Evolutionary conservation across 2,113 vertebrate genomes (phyloP), one percentile per base, ranked within the genome.

Genomic region (Pipa parva): DNA sequence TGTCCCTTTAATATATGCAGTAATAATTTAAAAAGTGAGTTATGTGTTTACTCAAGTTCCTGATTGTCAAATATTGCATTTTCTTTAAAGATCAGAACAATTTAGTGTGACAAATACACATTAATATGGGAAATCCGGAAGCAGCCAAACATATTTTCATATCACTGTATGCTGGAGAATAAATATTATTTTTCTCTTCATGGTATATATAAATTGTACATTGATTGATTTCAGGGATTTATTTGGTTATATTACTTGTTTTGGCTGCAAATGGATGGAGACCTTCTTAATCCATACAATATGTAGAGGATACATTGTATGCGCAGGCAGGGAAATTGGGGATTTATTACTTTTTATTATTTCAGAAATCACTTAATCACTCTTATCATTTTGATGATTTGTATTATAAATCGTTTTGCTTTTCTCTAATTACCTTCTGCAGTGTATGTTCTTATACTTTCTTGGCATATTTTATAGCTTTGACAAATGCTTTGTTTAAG

Each of bases 361-460:
- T 42, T 24, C 26, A 54, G 27, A 55, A n/a, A 45, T 42, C 25
- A 55, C 46, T 42, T 54, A 28, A 50, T 45, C 25, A 26, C 17
- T 54, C 50, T 54, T 64, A 36, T 64, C 37, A 10, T 20, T 42
- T 25, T 51, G 55, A 36, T 54, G 21, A 27, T 63, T 63, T 51
- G 24, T 51, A 63, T 63, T 59, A 59, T 45, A 20, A 46, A 17
- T 51, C 48, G 37, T 26, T 52, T 27, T 55, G 24, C 24, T 27
- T 18, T 45, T 22, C 18, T 11, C 50, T 65, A 36, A 56, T 45
- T 29, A 56, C 63, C 51, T 55, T 55, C 50, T 28, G 36, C 51
- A 56, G 11, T 42, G 46, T 65, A n/a, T 55, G n/a, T n/a, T n/a
- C n/a, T n/a, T n/a, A n/a, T 27, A 45, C 50, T 63, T 63, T 15